Evolutionary conservation across 2,888 invertebrate species (phyloP).

Genomic region (Scaptodrosophila latifasciaeformis): DNA sequence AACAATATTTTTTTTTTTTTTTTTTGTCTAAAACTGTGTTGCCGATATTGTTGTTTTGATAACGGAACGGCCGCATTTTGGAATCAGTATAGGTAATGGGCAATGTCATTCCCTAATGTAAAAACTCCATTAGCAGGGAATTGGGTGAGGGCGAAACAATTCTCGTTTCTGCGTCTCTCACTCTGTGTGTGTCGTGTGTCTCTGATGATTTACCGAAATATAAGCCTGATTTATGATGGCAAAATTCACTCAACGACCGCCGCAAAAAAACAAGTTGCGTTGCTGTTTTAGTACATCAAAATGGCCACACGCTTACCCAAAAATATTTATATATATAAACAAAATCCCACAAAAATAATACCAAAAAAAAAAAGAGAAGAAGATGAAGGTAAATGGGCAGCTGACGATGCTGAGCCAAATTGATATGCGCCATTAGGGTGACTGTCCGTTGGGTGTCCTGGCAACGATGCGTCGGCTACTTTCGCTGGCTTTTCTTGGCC

Average conservation of each 20-base stretch:
- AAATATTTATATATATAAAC: slow-evolving; percentile 33
- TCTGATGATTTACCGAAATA: slow-evolving; percentile 70
- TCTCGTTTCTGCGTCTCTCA: slow-evolving; percentile 1
- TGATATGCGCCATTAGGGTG: slow-evolving; percentile 70
- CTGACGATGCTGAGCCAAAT: slow-evolving; percentile 59
- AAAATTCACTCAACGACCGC: slow-evolving; percentile 45
- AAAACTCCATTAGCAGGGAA: slow-evolving; percentile 62
- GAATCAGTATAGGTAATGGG: slow-evolving; percentile 21
- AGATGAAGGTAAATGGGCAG: slow-evolving; percentile 8
- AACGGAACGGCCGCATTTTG: slow-evolving; percentile 27
- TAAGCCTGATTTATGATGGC: slow-evolving; percentile 72
- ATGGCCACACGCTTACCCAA: slow-evolving; percentile 32
- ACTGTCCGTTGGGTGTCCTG: slow-evolving; percentile 18
- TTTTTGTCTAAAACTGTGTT: no score
- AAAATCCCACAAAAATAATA: slow-evolving; percentile 18
- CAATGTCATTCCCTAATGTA: slow-evolving; percentile 56
- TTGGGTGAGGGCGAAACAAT: slow-evolving; percentile 3
- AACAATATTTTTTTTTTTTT: slow-evolving; percentile 3
- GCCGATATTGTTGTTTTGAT: slow-evolving; percentile 49
- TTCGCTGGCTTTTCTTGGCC: slow-evolving; percentile 28
- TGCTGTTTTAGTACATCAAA: slow-evolving; percentile 44
- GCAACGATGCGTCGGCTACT: no score
- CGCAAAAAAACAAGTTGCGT: slow-evolving; percentile 31
- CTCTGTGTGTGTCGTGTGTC: slow-evolving; percentile 41
- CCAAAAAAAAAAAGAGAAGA: slow-evolving; percentile 10